Conservation (phyloP, 2,113 vertebrate genomes). For the Epinephelus moara region DNA sequence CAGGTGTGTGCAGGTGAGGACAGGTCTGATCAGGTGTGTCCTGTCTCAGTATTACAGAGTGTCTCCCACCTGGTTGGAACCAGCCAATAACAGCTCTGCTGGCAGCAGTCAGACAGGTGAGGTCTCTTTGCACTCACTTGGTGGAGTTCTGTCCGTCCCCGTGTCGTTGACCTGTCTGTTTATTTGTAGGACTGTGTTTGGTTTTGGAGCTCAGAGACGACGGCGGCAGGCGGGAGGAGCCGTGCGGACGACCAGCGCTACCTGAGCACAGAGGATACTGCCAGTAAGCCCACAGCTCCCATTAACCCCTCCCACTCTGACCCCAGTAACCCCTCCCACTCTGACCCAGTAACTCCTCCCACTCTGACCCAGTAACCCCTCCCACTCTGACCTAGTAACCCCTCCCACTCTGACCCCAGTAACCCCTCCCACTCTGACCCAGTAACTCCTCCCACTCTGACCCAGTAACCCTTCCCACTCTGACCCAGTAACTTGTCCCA, state of each 20-base stretch:
- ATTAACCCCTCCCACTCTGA: neutral
- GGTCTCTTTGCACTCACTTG: too few species aligned
- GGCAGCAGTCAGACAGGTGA: constrained; percentile 45
- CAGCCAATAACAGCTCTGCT: constrained; percentile 17
- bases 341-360: neutral
- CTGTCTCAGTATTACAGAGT: constrained; percentile 73
- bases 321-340: neutral
- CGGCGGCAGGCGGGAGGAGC: constrained; percentile 64
- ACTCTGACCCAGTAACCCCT: neutral
- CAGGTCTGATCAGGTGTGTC: neutral
- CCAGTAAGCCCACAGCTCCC: constrained; percentile 68
- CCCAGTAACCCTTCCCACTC: neutral
- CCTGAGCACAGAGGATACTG: constrained; percentile 75
- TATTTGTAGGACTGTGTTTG: constrained; percentile 69
- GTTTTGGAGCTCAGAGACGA: constrained; percentile 81
- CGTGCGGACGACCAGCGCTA: constrained; percentile 64
- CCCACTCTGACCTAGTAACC: neutral
- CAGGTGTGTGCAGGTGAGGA: neutral
- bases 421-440: too few species aligned
- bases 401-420: neutral
- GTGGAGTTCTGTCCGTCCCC: neutral
- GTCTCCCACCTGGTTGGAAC: constrained; percentile 64
- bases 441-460: neutral
- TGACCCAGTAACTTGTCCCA: neutral
- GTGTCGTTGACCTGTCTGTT: neutral